These are phyloP conservation scores for Lampropteryx suffumata DNA, from an alignment of 2,888 invertebrate species.

Conservation along the genomic window DNA sequence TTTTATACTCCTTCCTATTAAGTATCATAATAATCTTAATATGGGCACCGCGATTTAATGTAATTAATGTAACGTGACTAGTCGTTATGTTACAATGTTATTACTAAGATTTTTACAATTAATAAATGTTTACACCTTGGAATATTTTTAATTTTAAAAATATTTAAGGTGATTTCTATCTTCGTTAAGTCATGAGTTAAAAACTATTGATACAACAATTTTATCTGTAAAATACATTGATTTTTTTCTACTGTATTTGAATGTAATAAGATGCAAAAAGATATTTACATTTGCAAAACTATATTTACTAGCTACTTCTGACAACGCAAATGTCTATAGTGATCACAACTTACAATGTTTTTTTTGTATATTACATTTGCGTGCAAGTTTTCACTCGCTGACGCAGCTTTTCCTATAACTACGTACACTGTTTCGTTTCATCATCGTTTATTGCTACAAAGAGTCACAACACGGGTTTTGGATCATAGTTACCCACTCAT, in stretches of 20 bases:
- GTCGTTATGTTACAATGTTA: conserved; percentile 39
- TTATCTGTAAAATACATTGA: conserved; percentile 3
- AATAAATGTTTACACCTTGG: conserved; percentile 24
- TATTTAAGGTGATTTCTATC: conserved; percentile 46
- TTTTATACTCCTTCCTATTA: conserved; percentile 37
- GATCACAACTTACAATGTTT: too few relatives aligned
- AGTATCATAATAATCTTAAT: conserved; percentile 38
- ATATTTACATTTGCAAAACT: conserved; percentile 9
- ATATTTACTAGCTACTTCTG: not conserved
- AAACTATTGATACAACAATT: conserved; percentile 30
- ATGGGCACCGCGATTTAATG: conserved; percentile 54
- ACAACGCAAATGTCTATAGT: not conserved
- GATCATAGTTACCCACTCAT: too few relatives aligned
- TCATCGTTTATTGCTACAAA: not conserved
- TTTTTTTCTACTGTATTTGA: not conserved
- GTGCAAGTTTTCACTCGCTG: conserved; percentile 3
- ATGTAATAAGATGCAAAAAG: not conserved
- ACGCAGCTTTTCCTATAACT: conserved; percentile 4
- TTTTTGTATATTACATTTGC: not conserved
- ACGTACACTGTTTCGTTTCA: not conserved
- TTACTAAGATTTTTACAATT: conserved; percentile 30
- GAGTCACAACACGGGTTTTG: too few relatives aligned
- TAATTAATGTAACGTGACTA: conserved; percentile 38
- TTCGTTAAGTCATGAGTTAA: conserved; percentile 52
- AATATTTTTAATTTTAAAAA: conserved; percentile 52